Percentiles rank a stretch among this genome's conserved stretches.
Evolutionary conservation across 1,140 invertebrate genomes (phyloP).

Genomic region (Cyphomyrmex costatus): DNA sequence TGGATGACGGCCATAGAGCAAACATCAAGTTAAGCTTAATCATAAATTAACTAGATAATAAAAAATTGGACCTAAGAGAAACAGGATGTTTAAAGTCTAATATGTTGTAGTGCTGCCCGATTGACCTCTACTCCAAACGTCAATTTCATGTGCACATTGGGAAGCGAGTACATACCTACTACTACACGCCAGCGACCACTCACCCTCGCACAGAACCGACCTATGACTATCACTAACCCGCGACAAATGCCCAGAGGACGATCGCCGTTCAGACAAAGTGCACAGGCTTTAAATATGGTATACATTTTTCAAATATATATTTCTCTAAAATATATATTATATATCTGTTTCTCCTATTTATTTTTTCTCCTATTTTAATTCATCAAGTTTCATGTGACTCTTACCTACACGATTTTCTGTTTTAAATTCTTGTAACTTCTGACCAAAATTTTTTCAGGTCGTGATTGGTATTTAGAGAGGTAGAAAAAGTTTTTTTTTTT

Average conservation of each 20-base stretch:
- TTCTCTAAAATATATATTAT: slow-evolving; percentile 4
- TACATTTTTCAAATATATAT: slow-evolving; percentile 18
- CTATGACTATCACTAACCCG: slow-evolving; percentile 48
- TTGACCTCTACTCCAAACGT: slow-evolving; percentile 77
- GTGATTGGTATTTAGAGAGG: too few relatives aligned
- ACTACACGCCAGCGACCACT: slow-evolving; percentile 72
- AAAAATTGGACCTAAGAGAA: too few relatives aligned
- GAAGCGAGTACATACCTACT: slow-evolving; percentile 70
- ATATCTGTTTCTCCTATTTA: neutral
- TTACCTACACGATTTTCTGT: too few relatives aligned
- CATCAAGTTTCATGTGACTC: too few relatives aligned
- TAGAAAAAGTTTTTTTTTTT: too few relatives aligned
- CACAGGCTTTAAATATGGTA: slow-evolving; percentile 78
- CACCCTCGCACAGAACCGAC: slow-evolving; percentile 62
- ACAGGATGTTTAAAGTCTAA: slow-evolving; percentile 9
- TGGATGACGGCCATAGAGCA: too few relatives aligned
- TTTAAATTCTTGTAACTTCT: too few relatives aligned
- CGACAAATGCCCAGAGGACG: slow-evolving; percentile 80
- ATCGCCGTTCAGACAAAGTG: slow-evolving; percentile 79
- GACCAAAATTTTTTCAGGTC: too few relatives aligned
- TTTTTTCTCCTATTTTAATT: too few relatives aligned
- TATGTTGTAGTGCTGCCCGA: slow-evolving; percentile 76
- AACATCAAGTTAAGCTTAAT: too few relatives aligned
- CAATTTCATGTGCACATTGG: slow-evolving; percentile 81
- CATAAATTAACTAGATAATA: too few relatives aligned